Evolutionary conservation across 2,797 vertebrate species (phyloP).

Genomic region (Gastrophryne carolinensis): DNA sequence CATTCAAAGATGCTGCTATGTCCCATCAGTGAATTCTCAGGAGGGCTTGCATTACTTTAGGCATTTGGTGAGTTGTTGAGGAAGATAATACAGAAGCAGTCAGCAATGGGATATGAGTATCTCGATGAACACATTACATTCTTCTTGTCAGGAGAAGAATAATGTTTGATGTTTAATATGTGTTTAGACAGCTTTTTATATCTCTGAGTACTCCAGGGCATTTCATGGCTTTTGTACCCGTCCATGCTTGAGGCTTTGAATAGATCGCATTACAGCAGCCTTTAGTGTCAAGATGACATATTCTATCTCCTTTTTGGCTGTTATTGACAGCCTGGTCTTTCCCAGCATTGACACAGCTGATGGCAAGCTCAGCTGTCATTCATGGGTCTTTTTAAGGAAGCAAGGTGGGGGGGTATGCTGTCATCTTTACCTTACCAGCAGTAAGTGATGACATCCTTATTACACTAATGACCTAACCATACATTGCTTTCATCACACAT

Average conservation of each 20-base stretch:
- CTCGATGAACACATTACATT: not conserved
- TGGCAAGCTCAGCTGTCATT: slow-evolving; percentile 35
- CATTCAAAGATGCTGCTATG: no score
- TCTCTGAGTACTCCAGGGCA: slow-evolving; percentile 14
- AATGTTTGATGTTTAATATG: not conserved
- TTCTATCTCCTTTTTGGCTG: slow-evolving; percentile 25
- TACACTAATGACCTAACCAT: not conserved
- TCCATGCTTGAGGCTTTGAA: slow-evolving; percentile 31
- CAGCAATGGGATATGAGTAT: not conserved
- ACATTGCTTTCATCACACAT: not conserved
- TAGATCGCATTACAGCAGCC: slow-evolving; percentile 34
- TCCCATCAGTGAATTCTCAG: no score
- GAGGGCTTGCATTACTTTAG: no score
- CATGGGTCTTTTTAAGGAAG: slow-evolving; percentile 26
- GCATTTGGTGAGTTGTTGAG: no score
- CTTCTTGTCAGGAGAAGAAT: not conserved
- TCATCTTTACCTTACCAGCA: not conserved
- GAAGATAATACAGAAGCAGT: no score
- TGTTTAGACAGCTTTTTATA: slow-evolving; percentile 20
- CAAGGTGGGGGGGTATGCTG: not conserved
- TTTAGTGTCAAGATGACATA: slow-evolving; percentile 48
- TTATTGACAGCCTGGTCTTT: slow-evolving; percentile 33
- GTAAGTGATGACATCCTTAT: not conserved
- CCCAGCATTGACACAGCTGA: not conserved
- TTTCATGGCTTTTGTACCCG: slow-evolving; percentile 10